Percentiles rank a stretch among this genome's conserved stretches.
phyloP scores from a whole-genome alignment of 2,113 vertebrate genomes.

The Varanus komodoensis region DNA sequence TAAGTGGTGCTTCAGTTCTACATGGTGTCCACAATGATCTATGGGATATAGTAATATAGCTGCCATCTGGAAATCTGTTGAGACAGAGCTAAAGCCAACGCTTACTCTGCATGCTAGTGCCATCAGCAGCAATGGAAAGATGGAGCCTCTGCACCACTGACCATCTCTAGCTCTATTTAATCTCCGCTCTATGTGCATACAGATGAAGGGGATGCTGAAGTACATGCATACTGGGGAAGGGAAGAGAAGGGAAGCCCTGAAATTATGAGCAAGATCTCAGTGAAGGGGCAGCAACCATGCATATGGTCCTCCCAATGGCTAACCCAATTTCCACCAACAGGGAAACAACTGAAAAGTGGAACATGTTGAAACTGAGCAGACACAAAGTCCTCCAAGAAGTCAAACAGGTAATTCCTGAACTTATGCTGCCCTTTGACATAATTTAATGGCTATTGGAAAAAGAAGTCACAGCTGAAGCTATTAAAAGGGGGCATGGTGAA shows the following conservation, averaged over 20 bases:
- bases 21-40: neutral
- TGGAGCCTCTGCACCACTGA: neutral
- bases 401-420: too few relatives aligned
- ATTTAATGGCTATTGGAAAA: neutral
- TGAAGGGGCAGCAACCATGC: neutral
- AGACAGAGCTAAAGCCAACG: neutral
- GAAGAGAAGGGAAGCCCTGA: neutral
- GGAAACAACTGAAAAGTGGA: too few relatives aligned
- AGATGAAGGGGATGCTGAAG: too few relatives aligned
- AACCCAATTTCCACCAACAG: too few relatives aligned
- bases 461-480: neutral
- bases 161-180: too few relatives aligned
- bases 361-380: too few relatives aligned
- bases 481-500: neutral
- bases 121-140: neutral
- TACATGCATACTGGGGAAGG: neutral
- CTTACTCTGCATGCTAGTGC: neutral
- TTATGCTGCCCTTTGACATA: too few relatives aligned
- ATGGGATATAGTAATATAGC: neutral
- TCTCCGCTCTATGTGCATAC: too few relatives aligned
- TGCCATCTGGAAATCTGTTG: neutral
- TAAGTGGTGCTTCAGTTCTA: neutral
- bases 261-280: too few relatives aligned
- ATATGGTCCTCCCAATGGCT: too few relatives aligned
- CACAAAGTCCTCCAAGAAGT: too few relatives aligned